Conservation (phyloP, 1,140 invertebrate genomes). For the Procambarus virginalis region DNA sequence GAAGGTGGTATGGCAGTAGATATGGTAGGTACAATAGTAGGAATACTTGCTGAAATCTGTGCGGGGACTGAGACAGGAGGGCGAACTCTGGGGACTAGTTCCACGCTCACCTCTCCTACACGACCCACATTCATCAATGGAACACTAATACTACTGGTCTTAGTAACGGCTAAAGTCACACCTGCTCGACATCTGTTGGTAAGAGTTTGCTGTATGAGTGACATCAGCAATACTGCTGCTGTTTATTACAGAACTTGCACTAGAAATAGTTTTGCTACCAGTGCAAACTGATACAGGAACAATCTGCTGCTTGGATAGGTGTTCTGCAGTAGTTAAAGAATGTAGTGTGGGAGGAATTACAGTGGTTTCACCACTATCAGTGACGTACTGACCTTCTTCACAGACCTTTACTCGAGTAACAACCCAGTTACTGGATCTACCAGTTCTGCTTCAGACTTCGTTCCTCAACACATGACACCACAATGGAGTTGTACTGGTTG, state of each 20-base stretch:
- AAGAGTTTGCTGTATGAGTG: not conserved
- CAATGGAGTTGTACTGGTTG: slow-evolving; percentile 12
- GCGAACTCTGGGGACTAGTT: slow-evolving; percentile 38
- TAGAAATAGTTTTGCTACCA: not conserved
- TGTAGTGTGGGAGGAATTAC: slow-evolving; percentile 20
- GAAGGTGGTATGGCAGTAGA: slow-evolving; percentile 25
- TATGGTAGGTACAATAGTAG: slow-evolving; percentile 29
- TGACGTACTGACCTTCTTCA: slow-evolving; percentile 58
- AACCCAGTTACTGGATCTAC: slow-evolving; percentile 60
- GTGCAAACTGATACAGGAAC: not conserved
- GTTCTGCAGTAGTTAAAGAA: slow-evolving; percentile 10
- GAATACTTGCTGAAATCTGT: not conserved
- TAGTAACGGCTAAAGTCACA: slow-evolving; percentile 49
- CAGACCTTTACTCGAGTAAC: slow-evolving; percentile 55
- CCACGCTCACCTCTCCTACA: slow-evolving; percentile 51
- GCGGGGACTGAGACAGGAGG: slow-evolving; percentile 8
- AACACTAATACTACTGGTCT: slow-evolving; percentile 32
- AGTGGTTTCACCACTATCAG: slow-evolving; percentile 47
- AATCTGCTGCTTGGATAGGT: slow-evolving; percentile 1
- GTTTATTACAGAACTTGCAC: not conserved
- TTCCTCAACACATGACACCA: slow-evolving; percentile 28
- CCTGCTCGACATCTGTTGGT: slow-evolving; percentile 36
- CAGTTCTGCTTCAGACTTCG: slow-evolving; percentile 58
- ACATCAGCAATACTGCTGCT: not conserved
- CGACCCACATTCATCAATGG: slow-evolving; percentile 16